Base-by-base conservation (phyloP, 2,797 vertebrate species). In the Liasis olivaceus region DNA sequence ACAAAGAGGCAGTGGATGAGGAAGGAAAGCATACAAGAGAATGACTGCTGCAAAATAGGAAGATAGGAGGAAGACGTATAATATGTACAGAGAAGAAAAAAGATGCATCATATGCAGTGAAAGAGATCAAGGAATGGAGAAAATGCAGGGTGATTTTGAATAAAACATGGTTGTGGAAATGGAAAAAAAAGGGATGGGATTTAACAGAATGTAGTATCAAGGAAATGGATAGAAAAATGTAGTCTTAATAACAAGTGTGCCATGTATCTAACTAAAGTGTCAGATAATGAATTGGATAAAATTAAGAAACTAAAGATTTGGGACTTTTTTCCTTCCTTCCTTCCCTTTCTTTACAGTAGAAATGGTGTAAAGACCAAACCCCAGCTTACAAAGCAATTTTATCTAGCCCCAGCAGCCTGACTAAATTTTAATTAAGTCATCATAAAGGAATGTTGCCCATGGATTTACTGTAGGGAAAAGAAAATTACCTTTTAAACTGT, bases 391-490 rank as follows among this genome's bases (percentile, higher is more conserved):
- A 91, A 72, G 85, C 85, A 88, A 91, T 88, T 91, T 91, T 77
- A 51, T 72, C 85, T 72, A 87, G 85, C 66, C 91, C 56, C 56
- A 51, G 85, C 59, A 86, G 64, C 26, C 56, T 47, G 62, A 54
- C 42, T 84, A 86, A 81, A 81, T 51, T 88, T 58, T 88, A 92
- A 92, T 92, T 88, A 88, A 88, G 69, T 88, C 88, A 72, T 88
- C 86, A 92, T 92, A 51, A 36, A 88, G 81, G 66, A 63, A 31
- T 12, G 12, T 64, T 66, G 90, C 60, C 60, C 7, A 72, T 22
- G 6, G 66, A 87, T 88, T 91, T 86, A 87, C 28, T 60, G 62
- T 54, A 51, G 58, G 56, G 66, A 17, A 51, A 26, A 88, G 17
- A 60, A 88, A 91, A 62, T 51, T 72, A 66, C 54, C 60, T 91